Conservation (phyloP, 1,140 invertebrate species). For the Drosophila ananassae region DNA sequence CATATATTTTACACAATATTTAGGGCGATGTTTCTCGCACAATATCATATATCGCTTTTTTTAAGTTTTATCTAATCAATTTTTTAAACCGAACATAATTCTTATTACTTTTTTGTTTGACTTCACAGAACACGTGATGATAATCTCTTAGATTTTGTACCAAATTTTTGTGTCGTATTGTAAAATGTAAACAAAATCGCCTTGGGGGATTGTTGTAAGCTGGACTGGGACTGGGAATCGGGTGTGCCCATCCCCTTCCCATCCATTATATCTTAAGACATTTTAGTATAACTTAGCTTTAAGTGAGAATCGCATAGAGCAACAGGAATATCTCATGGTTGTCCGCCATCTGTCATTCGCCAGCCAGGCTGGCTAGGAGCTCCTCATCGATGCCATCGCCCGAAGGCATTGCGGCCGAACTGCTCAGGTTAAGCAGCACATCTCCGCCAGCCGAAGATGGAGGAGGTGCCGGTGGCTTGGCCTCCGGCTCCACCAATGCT, state of each 20-base stretch:
- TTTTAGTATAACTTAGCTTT: slow-evolving; percentile 13
- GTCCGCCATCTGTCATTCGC: slow-evolving; percentile 51
- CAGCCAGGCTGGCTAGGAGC: slow-evolving; percentile 67
- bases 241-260: neutral
- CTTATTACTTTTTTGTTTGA: slow-evolving; percentile 8
- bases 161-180: slow-evolving; percentile 33
- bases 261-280: neutral
- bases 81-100: slow-evolving; percentile 25
- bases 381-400: slow-evolving; percentile 70
- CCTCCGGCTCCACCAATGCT: slow-evolving; percentile 5
- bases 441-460: slow-evolving; percentile 24
- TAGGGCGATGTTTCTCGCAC: slow-evolving; percentile 19
- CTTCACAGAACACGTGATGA: slow-evolving; percentile 11
- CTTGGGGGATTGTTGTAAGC: neutral
- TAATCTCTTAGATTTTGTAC: slow-evolving; percentile 61
- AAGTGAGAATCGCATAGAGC: slow-evolving; percentile 34
- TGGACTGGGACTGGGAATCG: neutral
- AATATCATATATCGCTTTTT: slow-evolving; percentile 30
- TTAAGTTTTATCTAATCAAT: slow-evolving; percentile 19
- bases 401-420: slow-evolving; percentile 8
- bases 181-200: slow-evolving; percentile 9
- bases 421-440: slow-evolving; percentile 38
- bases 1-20: slow-evolving; percentile 27
- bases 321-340: slow-evolving; percentile 32
- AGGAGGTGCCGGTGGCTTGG: slow-evolving; percentile 24